Evolutionary conservation across 2,888 invertebrate species (phyloP), one percentile per base, ranked within the genome.

Genomic region (Anoncus sp.): DNA sequence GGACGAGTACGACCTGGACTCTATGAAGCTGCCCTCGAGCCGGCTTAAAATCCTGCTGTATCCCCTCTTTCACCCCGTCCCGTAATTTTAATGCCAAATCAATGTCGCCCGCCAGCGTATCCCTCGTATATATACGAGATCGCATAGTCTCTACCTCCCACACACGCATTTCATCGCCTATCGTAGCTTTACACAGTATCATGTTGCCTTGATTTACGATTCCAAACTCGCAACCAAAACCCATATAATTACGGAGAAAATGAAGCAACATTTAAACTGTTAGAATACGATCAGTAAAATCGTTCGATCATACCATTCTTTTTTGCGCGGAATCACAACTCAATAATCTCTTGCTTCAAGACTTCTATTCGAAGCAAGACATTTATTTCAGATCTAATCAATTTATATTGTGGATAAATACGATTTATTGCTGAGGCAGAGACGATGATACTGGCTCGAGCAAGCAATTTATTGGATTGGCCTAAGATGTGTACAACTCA

Each of bases 11-110:
- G 27, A 40, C 57, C 18, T 12, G 49, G 47, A 66, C 60, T 24
- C 12, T 49, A 45, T 12, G 22, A 47, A 69, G 51, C 45, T 70
- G 69, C 62, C 74, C 77, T 62, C 24, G 27, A 66, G 73, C 73
- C n/a, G 14, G 55, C 49, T 79, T 66, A 57, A 73, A 74, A 60
- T 74, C 60, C 45, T 27, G 49, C 49, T 20, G 24, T 24, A 31
- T 16, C 35, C 51, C 65, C 38, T 20, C 57, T 73, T 27, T 47
- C 6, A 14, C 22, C 22, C 47, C 67, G n/a, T n/a, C 43, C 22
- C 70, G 57, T 70, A 81, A 81, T 81, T 80, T 81, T 81, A 82
- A 81, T 82, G 81, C 69, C 74, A 82, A 81, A 83, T 82, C 82
- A 79, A 83, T 82, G 80, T 82, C 81, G 57, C 67, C 75, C 79